phyloP scores from a whole-genome alignment of 92 coral and sea anemone species.

The Palythoa grandiflora region DNA sequence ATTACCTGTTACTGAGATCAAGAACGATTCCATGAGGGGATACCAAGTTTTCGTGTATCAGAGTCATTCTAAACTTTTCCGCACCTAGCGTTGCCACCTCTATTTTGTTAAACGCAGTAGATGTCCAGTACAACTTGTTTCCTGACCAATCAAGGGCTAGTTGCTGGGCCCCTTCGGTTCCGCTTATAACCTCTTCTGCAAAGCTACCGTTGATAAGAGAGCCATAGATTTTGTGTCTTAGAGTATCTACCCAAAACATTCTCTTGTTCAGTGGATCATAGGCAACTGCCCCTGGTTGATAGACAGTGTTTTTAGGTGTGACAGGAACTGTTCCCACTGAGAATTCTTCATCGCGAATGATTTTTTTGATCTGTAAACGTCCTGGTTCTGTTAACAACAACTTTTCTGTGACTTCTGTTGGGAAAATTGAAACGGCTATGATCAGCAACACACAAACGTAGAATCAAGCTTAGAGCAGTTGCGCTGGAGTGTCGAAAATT shows the following conservation, averaged over 20 bases:
- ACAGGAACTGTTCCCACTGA: constrained; percentile 13
- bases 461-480: not conserved
- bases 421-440: not conserved
- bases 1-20: constrained; percentile 34
- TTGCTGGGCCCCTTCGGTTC: constrained; percentile 16
- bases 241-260: constrained; percentile 29
- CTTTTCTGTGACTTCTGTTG: constrained; percentile 10
- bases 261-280: constrained; percentile 18
- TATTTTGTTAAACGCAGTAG: constrained; percentile 18
- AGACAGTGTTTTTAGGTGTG: not conserved
- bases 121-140: constrained; percentile 29
- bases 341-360: constrained; percentile 8
- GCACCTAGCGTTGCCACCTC: not conserved
- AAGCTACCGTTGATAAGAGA: constrained; percentile 28
- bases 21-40: constrained; percentile 30
- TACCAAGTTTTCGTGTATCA: not conserved
- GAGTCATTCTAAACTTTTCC: not conserved
- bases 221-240: constrained; percentile 28
- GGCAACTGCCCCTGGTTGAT: constrained; percentile 8
- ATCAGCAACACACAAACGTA: not conserved
- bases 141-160: constrained; percentile 31
- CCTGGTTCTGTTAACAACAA: constrained; percentile 21
- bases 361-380: not conserved
- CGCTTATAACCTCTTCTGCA: constrained; percentile 6
- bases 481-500: too few relatives aligned